Evolutionary conservation across 2,113 vertebrate species (phyloP), one percentile per base, ranked within the genome.

Genomic region (Callithrix jacchus): DNA sequence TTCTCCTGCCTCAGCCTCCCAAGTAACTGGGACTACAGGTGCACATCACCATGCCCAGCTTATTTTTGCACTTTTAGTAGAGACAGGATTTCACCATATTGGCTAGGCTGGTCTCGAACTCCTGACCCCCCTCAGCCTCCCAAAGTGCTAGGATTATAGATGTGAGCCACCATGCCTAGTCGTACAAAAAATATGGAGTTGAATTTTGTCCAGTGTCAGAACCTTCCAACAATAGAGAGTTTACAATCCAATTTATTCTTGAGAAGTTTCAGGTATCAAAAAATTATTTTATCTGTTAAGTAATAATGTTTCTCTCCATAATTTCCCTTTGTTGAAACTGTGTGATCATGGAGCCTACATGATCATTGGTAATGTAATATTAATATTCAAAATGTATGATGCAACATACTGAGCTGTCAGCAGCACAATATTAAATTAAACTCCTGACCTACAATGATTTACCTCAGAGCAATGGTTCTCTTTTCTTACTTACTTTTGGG

Each of bases 401-500:
- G 20, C 1, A 42, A 52, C 30, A 70, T 35, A 25, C 1, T 27
- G 27, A 95, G 3, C 25, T 71, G 16, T 73, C n/a, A 49, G 52
- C 4, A 73, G 12, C 40, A 32, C 8, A 2, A 2, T 52, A 12
- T 37, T 56, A 85, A 35, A 56, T 91, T 85, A 66, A 96, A 88
- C 64, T 95, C 12, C 9, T 70, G 8, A 20, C 16, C 32, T 61
- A 13, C 6, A 45, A 1, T 45, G 37, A 64, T 54, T 89, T 82
- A 32, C 25, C 66, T 92, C 14, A 47, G 13, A 91, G 30, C 45
- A 45, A 6, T 79, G 3, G 0, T 84, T 93, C 42, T 70, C 45
- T 70, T 81, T 37, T 96, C 30, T 96, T 88, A 18, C 27, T 82
- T 70, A 68, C n/a, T 87, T 96, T 91, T 80, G 74, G 23, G 32